Evolutionary conservation across 2,888 invertebrate genomes (phyloP).

Genomic region (Acanthosepion lycidas): DNA sequence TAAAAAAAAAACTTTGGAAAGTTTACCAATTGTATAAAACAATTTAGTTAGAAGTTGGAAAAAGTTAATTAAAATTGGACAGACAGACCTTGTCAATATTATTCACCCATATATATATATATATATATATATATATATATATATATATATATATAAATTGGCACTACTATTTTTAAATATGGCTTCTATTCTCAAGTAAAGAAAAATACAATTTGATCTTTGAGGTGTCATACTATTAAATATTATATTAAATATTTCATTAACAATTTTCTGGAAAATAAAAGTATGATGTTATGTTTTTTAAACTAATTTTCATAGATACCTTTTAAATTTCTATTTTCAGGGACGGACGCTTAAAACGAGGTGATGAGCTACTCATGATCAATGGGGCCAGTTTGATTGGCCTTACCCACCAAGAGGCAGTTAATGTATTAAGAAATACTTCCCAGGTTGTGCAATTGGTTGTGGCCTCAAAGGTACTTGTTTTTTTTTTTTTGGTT

Average conservation of each 20-base stretch:
- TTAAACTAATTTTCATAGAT: background rate
- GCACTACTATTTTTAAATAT: background rate
- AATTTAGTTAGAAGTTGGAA: too few species aligned
- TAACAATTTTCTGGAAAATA: background rate
- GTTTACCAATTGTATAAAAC: too few species aligned
- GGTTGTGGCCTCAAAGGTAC: slow-evolving; percentile 68
- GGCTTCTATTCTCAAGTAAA: background rate
- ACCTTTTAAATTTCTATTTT: background rate
- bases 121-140: too few species aligned
- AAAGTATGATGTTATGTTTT: too few species aligned
- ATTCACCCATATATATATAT: too few species aligned
- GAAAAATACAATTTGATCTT: too few species aligned
- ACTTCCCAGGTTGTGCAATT: slow-evolving; percentile 67
- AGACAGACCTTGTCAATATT: too few species aligned
- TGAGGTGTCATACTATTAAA: too few species aligned
- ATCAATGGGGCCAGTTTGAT: slow-evolving; percentile 84
- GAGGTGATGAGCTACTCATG: slow-evolving; percentile 90
- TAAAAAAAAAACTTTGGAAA: too few species aligned
- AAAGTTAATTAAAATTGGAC: too few species aligned
- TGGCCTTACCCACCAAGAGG: slow-evolving; percentile 66
- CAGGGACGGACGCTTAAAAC: slow-evolving; percentile 83
- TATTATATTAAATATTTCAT: background rate
- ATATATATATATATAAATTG: too few species aligned
- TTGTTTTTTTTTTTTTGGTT: background rate
- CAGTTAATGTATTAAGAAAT: slow-evolving; percentile 65